Evolutionary conservation across 2,797 vertebrate species (phyloP).

Genomic region (Anisognathus igniventris): DNA sequence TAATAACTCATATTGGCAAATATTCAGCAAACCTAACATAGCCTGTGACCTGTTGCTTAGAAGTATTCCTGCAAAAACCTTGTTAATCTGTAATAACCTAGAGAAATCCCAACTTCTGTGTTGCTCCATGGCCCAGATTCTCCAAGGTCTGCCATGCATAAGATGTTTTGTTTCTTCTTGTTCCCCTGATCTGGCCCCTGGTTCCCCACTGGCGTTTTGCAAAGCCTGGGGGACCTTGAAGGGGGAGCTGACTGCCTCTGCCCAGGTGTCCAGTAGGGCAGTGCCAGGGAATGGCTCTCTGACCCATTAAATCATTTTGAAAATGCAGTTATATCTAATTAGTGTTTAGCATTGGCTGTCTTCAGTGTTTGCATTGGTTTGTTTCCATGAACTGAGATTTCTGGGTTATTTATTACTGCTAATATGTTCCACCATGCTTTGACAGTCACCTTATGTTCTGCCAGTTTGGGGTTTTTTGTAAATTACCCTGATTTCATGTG

Average conservation of each 20-base stretch:
- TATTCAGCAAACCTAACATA: not conserved
- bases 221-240: not conserved
- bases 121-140: not conserved
- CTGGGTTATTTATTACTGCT: slow-evolving; percentile 27
- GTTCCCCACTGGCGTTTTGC: not conserved
- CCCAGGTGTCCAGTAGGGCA: not conserved
- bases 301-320: not conserved
- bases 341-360: not conserved
- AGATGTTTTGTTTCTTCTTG: not conserved
- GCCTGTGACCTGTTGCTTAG: not conserved
- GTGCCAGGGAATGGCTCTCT: not conserved
- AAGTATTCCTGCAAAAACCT: not conserved
- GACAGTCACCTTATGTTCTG: slow-evolving; percentile 17
- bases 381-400: slow-evolving; percentile 14
- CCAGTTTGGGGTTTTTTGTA: not conserved
- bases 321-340: slow-evolving; percentile 21
- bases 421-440: not conserved
- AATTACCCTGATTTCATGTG: not conserved
- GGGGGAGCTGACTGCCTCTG: not conserved
- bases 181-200: not conserved
- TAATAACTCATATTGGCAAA: not conserved
- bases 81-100: not conserved
- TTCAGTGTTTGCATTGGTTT: slow-evolving; percentile 17
- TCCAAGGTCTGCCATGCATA: not conserved
- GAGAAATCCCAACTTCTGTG: not conserved